A percentile compares a stretch with the other conserved stretches of the same genome.
These are phyloP conservation scores for Trachops cirrhosus DNA, from an alignment of 2,797 vertebrate genomes.

Conservation along the genomic window DNA sequence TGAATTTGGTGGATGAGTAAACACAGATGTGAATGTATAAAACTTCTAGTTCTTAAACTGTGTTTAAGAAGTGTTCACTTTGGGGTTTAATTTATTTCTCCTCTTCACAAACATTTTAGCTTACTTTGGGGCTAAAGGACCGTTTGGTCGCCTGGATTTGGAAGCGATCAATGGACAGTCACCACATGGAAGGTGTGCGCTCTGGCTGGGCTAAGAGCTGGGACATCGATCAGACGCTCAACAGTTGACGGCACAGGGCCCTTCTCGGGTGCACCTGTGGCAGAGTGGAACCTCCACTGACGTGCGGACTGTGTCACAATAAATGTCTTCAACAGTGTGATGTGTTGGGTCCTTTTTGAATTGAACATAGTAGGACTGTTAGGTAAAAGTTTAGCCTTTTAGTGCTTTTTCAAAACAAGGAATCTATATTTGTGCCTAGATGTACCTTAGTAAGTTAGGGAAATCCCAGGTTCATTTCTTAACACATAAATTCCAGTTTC, in stretches of 20 bases:
- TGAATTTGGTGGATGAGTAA: constrained; percentile 34
- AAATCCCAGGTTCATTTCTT: constrained; percentile 29
- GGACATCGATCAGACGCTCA: constrained; percentile 36
- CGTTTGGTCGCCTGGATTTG: constrained; percentile 70
- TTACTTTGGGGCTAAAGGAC: constrained; percentile 86
- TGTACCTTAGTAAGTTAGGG: constrained; percentile 1
- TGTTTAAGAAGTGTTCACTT: constrained; percentile 50
- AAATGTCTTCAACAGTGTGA: constrained; percentile 80
- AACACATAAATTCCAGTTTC: not conserved
- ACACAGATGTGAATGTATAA: constrained; percentile 20
- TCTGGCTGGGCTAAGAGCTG: constrained; percentile 71
- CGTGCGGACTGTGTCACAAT: constrained; percentile 80
- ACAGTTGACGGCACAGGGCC: constrained; percentile 64
- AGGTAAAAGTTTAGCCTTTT: constrained; percentile 39
- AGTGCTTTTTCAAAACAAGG: constrained; percentile 2
- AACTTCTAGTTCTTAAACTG: constrained; percentile 36
- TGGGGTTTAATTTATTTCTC: constrained; percentile 71
- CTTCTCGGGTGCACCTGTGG: constrained; percentile 71
- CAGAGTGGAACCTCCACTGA: constrained; percentile 73
- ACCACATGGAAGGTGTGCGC: constrained; percentile 72
- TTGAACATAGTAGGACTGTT: not conserved
- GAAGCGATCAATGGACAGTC: constrained; percentile 65
- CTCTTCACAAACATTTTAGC: constrained; percentile 80
- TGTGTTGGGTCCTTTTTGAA: constrained; percentile 71
- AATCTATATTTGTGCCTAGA: not conserved